phyloP scores from a whole-genome alignment of 2,888 invertebrate genomes.

The Acleris cristana region DNA sequence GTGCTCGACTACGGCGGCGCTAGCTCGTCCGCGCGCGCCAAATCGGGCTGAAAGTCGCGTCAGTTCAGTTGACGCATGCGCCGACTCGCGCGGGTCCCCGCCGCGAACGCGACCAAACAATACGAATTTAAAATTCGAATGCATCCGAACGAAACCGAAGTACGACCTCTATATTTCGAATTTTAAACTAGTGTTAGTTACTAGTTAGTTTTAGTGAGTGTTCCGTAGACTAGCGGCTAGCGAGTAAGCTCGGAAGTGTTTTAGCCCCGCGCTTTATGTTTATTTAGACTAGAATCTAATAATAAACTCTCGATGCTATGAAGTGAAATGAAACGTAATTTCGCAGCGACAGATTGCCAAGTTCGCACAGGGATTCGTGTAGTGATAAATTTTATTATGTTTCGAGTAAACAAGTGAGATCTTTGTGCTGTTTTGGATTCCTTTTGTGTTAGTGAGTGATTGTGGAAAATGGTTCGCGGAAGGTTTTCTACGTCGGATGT shows the following conservation, averaged over 20 bases:
- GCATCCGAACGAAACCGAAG: conserved; percentile 71
- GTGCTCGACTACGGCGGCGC: conserved; percentile 69
- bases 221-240: conserved; percentile 42
- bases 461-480: conserved; percentile 75
- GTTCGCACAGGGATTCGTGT: conserved; percentile 72
- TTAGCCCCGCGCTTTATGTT: conserved; percentile 40
- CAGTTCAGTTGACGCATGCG: conserved; percentile 58
- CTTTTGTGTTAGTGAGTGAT: conserved; percentile 42
- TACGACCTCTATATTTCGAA: conserved; percentile 49
- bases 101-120: conserved; percentile 61
- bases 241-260: conserved; percentile 43
- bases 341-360: conserved; percentile 66
- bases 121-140: conserved; percentile 64
- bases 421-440: conserved; percentile 46
- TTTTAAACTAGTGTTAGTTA: conserved; percentile 44
- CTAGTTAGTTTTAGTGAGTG: conserved; percentile 2
- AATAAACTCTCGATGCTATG: conserved; percentile 64
- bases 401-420: conserved; percentile 60
- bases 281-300: conserved; percentile 64
- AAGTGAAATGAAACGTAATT: conserved; percentile 70
- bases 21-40: conserved; percentile 59
- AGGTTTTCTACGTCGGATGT: conserved; percentile 78
- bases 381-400: conserved; percentile 68
- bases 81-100: conserved; percentile 65
- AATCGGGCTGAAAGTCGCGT: conserved; percentile 55